Evolutionary conservation across 2,888 invertebrate species (phyloP).

Genomic region (Tenthredo amoena): DNA sequence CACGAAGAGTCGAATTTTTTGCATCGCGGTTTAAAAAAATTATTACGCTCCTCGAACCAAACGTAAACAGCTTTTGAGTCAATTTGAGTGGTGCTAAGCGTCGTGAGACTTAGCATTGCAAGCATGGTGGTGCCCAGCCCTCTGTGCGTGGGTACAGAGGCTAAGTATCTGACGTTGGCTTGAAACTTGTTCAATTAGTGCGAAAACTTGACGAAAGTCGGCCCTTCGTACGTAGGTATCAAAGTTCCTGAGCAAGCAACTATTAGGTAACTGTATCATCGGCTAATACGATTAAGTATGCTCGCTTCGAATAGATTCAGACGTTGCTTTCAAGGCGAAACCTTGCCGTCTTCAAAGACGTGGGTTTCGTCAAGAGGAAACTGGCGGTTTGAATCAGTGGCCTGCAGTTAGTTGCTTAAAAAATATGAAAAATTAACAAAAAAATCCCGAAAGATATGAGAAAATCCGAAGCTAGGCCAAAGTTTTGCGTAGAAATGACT

Average conservation of each 20-base stretch:
- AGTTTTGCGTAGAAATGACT: background rate
- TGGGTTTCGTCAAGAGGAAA: background rate
- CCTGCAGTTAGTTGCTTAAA: background rate
- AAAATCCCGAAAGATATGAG: background rate
- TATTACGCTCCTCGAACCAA: background rate
- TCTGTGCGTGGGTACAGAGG: background rate
- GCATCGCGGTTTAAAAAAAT: background rate
- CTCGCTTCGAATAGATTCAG: conserved; percentile 22
- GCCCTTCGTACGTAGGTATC: conserved; percentile 22
- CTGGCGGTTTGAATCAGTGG: background rate
- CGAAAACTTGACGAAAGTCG: conserved; percentile 30
- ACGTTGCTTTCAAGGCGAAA: background rate
- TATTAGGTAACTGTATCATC: conserved; percentile 41
- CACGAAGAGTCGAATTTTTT: too few species aligned
- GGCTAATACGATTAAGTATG: conserved; percentile 19
- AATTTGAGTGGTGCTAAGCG: background rate
- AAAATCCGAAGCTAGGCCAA: background rate
- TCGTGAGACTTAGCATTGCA: background rate
- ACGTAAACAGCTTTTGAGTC: background rate
- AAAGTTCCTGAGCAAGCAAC: conserved; percentile 33
- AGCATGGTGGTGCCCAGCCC: background rate
- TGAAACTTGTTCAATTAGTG: conserved; percentile 37
- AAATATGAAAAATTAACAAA: background rate
- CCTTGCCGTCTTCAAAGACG: background rate
- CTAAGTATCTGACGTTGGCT: conserved; percentile 31